Conservation (phyloP, 2,797 vertebrate species). For the Pseudopleuronectes americanus region DNA sequence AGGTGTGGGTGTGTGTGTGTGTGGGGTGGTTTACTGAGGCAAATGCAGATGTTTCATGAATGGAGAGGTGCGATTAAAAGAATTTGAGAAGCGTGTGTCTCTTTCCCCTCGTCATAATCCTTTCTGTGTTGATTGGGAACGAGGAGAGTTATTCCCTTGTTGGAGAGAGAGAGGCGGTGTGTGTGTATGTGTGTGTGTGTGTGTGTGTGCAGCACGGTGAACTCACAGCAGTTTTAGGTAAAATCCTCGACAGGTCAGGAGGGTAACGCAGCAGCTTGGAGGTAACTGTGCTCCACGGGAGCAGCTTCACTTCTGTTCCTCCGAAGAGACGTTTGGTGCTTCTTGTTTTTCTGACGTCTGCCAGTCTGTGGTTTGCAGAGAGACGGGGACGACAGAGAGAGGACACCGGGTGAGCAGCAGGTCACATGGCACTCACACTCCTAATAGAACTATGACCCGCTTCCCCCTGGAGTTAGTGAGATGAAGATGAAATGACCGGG, state of each 20-base stretch:
- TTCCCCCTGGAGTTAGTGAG: conserved; percentile 17
- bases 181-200: too few species aligned
- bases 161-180: too few species aligned
- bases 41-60: conserved; percentile 53
- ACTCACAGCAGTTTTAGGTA: conserved; percentile 76
- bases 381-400: conserved; percentile 38
- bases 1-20: neutral
- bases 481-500: conserved; percentile 16
- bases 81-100: conserved; percentile 24
- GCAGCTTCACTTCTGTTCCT: conserved; percentile 61
- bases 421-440: conserved; percentile 31
- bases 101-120: conserved; percentile 20
- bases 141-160: neutral
- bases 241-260: conserved; percentile 67
- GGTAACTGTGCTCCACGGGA: conserved; percentile 73
- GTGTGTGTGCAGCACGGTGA: too few species aligned
- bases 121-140: conserved; percentile 24
- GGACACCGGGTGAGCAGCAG: conserved; percentile 60
- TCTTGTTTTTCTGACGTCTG: conserved; percentile 58
- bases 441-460: conserved; percentile 36
- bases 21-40: conserved; percentile 6
- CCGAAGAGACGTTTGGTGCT: conserved; percentile 43
- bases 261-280: conserved; percentile 62
- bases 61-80: conserved; percentile 40
- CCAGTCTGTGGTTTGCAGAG: conserved; percentile 66